Evolutionary conservation across 2,888 invertebrate species (phyloP), one percentile per base, ranked within the genome.

Genomic region (Morpho achilles): DNA sequence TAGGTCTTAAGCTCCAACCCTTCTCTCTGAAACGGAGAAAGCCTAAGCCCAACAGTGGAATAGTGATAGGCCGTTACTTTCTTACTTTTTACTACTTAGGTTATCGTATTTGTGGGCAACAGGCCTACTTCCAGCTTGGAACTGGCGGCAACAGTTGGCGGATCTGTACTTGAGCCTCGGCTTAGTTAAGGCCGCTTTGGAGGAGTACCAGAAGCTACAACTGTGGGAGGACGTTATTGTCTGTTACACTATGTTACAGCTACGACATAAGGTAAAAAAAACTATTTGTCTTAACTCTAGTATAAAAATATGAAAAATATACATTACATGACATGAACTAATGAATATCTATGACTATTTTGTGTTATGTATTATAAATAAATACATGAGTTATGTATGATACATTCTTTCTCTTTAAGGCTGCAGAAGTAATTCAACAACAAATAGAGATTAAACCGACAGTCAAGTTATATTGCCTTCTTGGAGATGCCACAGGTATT

Each of bases 151-250:
- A 67, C 94, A 95, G 65, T 89, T 97, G 45, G 98, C 95, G 0
- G 94, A 96, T 68, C 76, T 97, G 56, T 92, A 97, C 77, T 79
- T 96, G 1, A 95, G 94, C 66, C 78, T 98, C 53, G 98, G 98
- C 7, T 92, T 96, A 63, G 93, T 95, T 3, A 97, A 97, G 79
- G 94, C 94, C 4, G 98, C 98, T 1, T 85, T 98, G 22, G 96
- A 97, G 65, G 87, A 96, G 55, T 97, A 94, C 77, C 84, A 94
- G 32, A 87, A 92, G 51, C 87, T 98, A 32, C 93, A 96, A 68
- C 85, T 96, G 32, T 99, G 99, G 98, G 97, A 98, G 72, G 95
- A 97, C 65, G 96, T 98, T 40, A 96, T 99, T 56, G 92, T 94
- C 1, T 99, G 99, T 83, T 99, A 99, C 77, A 96, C 96, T 46